phyloP scores from a whole-genome alignment of 2,888 invertebrate species.

The Andrena camellia region DNA sequence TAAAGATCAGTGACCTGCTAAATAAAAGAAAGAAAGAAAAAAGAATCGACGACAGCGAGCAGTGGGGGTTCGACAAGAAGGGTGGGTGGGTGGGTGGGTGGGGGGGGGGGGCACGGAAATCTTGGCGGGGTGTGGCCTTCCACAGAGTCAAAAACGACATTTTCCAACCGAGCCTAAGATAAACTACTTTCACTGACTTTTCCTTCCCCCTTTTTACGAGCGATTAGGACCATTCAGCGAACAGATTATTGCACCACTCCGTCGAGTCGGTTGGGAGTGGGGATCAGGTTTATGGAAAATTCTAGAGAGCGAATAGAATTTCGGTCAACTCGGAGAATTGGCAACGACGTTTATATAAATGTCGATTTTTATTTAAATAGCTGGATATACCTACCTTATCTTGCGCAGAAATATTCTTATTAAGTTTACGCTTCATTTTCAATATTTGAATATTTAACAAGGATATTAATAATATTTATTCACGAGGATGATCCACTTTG shows the following conservation, averaged over 20 bases:
- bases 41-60: not conserved
- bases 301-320: not conserved
- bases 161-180: not conserved
- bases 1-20: conserved; percentile 34
- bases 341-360: too few relatives aligned
- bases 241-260: not conserved
- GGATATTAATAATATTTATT: too few relatives aligned
- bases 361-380: too few relatives aligned
- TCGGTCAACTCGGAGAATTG: too few relatives aligned
- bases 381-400: too few relatives aligned
- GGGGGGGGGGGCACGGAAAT: not conserved
- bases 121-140: not conserved
- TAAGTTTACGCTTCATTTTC: too few relatives aligned
- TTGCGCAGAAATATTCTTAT: too few relatives aligned
- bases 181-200: conserved; percentile 35
- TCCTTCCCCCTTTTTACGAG: not conserved
- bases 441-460: too few relatives aligned
- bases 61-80: not conserved
- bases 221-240: conserved; percentile 2
- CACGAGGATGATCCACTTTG: too few relatives aligned
- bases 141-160: not conserved
- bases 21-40: not conserved
- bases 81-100: too few relatives aligned
- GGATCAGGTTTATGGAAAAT: conserved; percentile 4
- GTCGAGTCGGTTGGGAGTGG: not conserved